phyloP scores from a whole-genome alignment of 2,797 vertebrate species.

The Tragelaphus oryx region DNA sequence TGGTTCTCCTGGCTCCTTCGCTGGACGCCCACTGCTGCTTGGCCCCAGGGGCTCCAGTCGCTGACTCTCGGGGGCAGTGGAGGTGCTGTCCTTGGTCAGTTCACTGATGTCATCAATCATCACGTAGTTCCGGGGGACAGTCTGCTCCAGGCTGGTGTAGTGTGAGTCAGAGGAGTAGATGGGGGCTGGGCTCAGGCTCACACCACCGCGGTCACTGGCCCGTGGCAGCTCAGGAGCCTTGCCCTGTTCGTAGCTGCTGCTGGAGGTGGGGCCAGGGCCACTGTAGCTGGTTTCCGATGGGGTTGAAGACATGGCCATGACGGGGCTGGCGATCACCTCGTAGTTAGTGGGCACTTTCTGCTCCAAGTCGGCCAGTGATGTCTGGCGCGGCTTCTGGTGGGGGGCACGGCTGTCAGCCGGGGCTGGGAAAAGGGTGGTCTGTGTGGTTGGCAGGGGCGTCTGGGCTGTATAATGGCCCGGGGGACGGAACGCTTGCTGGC shows the following conservation, averaged over 20 bases:
- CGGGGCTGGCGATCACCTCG: conserved; percentile 90
- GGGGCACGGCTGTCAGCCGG: conserved; percentile 86
- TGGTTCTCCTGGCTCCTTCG: conserved; percentile 82
- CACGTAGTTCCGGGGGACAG: conserved; percentile 97
- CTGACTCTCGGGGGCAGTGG: conserved; percentile 84
- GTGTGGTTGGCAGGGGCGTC: conserved; percentile 83
- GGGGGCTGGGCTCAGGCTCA: conserved; percentile 88
- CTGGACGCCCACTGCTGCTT: conserved; percentile 81
- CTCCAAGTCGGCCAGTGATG: conserved; percentile 94
- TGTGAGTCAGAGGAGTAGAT: conserved; percentile 90
- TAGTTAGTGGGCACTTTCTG: conserved; percentile 98
- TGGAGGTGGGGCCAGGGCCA: conserved; percentile 80
- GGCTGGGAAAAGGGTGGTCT: conserved; percentile 87
- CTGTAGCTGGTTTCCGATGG: conserved; percentile 87
- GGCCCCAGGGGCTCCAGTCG: conserved; percentile 83
- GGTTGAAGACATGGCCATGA: conserved; percentile 88
- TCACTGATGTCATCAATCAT: conserved; percentile 99
- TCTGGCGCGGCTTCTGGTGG: conserved; percentile 94
- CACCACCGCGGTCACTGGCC: conserved; percentile 82
- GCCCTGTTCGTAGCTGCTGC: conserved; percentile 90
- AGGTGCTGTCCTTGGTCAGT: conserved; percentile 93
- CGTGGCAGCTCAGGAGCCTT: conserved; percentile 86
- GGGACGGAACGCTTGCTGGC: conserved; percentile 88
- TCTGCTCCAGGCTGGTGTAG: conserved; percentile 96
- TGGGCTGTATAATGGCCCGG: conserved; percentile 88